Evolutionary conservation across 2,888 invertebrate species (phyloP), one percentile per base, ranked within the genome.

Genomic region (Caenorhabditis virilis): DNA sequence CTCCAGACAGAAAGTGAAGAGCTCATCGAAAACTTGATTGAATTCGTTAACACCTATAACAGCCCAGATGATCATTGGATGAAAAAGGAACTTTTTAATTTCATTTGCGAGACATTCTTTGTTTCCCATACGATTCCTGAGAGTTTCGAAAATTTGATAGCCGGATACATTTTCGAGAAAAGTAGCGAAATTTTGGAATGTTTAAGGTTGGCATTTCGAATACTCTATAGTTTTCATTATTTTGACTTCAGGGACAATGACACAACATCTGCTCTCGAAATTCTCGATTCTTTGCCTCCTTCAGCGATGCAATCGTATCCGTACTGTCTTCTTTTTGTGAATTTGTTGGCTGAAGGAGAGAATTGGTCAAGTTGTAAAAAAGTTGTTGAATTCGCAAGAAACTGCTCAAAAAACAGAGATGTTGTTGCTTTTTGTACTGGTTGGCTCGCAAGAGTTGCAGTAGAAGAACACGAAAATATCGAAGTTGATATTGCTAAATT

Each of bases 311-410:
- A 23, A 23, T 9, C n/a, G 3, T 69, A 59, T 45, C 69, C 69
- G 11, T 43, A 50, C 13, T 55, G 54, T 23, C 43, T 65, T 9
- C 20, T 69, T 2, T 61, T 47, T 23, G 43, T 58, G 2, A 30
- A 35, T 15, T 27, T 65, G 16, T 46, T 56, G 1, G 55, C 55
- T 1, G 59, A 65, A 36, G 20, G 46, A 1, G 69, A 69, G 42
- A 56, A 62, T 27, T 69, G 69, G 69, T 49, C 56, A 18, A 30
- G 42, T 1, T 54, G 57, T 7, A 50, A 54, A 16, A 25, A 25
- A 22, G 33, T 66, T 16, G 27, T 45, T 16, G 13, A 36, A 36
- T 9, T 9, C 6, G 6, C 30, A 30, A 30, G 11, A 25, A 45
- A 27, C 16, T 18, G 4, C 18, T 9, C 47, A 35, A 47, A 20